Conservation (phyloP, 2,888 invertebrate genomes). For the Galeruca laticollis region DNA sequence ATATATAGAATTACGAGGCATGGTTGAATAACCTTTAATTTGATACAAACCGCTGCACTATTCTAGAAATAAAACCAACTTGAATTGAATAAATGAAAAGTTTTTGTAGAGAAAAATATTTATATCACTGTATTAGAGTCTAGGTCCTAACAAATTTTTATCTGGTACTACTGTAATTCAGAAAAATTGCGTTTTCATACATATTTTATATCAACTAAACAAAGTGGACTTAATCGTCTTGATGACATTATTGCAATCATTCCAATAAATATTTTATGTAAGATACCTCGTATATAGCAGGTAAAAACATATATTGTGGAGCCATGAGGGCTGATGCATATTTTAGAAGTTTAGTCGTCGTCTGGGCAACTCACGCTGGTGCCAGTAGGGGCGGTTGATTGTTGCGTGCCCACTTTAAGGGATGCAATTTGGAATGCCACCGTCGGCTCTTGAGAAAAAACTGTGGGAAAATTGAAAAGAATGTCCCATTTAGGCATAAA, state of each 20-base stretch:
- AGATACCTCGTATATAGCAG: constrained; percentile 17
- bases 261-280: not conserved
- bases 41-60: not conserved
- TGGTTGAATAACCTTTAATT: not conserved
- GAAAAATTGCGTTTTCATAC: too few relatives aligned
- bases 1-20: not conserved
- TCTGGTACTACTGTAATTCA: too few relatives aligned
- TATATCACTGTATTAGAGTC: too few relatives aligned
- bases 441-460: constrained; percentile 49
- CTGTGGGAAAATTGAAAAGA: constrained; percentile 58
- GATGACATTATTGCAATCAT: too few relatives aligned
- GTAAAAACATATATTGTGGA: constrained; percentile 13
- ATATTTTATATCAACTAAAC: too few relatives aligned
- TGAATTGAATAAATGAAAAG: not conserved
- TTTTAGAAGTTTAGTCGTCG: constrained; percentile 45
- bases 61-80: not conserved
- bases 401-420: constrained; percentile 53
- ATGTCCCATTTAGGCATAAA: constrained; percentile 53
- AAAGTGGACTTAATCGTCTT: too few relatives aligned
- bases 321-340: constrained; percentile 43
- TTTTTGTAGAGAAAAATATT: not conserved
- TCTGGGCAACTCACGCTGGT: constrained; percentile 40
- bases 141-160: too few relatives aligned
- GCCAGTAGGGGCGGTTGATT: constrained; percentile 35
- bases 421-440: constrained; percentile 53